Percentiles rank a stretch among this genome's conserved stretches.
phyloP scores from a whole-genome alignment of 2,113 vertebrate species.

The Neolamprologus longior region DNA sequence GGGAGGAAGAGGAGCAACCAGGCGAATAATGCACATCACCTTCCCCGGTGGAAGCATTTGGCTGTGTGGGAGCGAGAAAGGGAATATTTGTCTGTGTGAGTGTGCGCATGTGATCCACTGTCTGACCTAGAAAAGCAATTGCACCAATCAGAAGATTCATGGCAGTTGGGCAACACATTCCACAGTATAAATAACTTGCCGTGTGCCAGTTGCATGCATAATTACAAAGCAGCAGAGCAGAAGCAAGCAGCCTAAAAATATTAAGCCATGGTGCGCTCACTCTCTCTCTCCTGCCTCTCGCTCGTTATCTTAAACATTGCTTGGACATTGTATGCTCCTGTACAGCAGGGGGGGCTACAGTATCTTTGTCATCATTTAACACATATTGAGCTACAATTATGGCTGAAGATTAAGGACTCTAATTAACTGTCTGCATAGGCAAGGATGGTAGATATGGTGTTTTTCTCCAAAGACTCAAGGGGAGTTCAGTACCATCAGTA shows the following conservation, averaged over 20 bases:
- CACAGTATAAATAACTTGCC: conserved; percentile 71
- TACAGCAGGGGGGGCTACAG: conserved; percentile 58
- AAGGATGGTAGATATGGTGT: not conserved
- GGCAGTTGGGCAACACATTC: conserved; percentile 55
- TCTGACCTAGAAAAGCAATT: conserved; percentile 74
- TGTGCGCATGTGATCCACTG: conserved; percentile 21
- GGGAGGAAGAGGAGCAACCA: conserved; percentile 52
- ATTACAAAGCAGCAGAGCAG: conserved; percentile 41
- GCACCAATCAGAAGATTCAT: conserved; percentile 47
- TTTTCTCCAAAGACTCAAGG: not conserved
- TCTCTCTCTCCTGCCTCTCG: not conserved
- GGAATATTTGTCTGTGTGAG: conserved; percentile 28
- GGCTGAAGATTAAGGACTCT: not conserved
- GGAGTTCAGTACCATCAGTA: not conserved
- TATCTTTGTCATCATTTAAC: conserved; percentile 14
- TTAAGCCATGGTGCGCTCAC: not conserved
- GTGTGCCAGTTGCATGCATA: conserved; percentile 68
- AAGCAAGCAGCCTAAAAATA: conserved; percentile 8
- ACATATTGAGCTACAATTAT: not conserved
- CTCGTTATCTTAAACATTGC: not conserved
- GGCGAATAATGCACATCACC: conserved; percentile 49
- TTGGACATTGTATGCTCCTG: conserved; percentile 12
- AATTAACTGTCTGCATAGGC: not conserved
- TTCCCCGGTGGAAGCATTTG: conserved; percentile 44
- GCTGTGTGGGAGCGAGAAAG: conserved; percentile 19